These are phyloP conservation scores for Amblyopsis rosae DNA, from an alignment of 2,113 vertebrate species.

Conservation along the genomic window DNA sequence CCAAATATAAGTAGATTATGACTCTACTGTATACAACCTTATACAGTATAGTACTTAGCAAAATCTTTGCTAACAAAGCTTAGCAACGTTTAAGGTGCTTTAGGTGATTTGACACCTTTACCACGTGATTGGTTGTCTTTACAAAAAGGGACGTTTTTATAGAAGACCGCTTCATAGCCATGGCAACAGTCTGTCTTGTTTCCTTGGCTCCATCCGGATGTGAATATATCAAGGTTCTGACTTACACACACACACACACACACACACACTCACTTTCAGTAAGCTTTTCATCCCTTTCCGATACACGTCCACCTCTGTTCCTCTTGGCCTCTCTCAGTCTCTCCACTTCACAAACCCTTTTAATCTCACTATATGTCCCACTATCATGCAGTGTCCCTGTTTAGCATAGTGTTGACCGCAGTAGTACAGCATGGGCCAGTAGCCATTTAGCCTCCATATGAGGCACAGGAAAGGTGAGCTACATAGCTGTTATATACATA, in stretches of 20 bases:
- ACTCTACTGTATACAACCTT: too few relatives aligned
- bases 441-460: too few relatives aligned
- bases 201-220: not conserved
- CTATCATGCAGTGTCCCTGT: not conserved
- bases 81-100: too few relatives aligned
- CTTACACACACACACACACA: not conserved
- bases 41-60: too few relatives aligned
- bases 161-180: constrained; percentile 27
- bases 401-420: not conserved
- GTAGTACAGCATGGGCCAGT: too few relatives aligned
- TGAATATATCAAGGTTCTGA: not conserved
- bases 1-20: too few relatives aligned
- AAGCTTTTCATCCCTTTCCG: not conserved
- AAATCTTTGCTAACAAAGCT: too few relatives aligned
- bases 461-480: too few relatives aligned
- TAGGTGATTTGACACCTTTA: too few relatives aligned
- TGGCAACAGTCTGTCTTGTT: constrained; percentile 19
- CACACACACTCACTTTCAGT: not conserved
- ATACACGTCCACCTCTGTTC: not conserved
- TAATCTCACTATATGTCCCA: not conserved
- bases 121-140: too few relatives aligned
- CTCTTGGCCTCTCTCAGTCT: not conserved
- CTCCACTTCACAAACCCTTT: not conserved
- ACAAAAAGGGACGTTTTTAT: not conserved
- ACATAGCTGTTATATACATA: too few relatives aligned